Percentiles rank a stretch among this genome's conserved stretches.
Evolutionary conservation across 2,113 vertebrate species (phyloP).

Genomic region (Anarrhichthys ocellatus): DNA sequence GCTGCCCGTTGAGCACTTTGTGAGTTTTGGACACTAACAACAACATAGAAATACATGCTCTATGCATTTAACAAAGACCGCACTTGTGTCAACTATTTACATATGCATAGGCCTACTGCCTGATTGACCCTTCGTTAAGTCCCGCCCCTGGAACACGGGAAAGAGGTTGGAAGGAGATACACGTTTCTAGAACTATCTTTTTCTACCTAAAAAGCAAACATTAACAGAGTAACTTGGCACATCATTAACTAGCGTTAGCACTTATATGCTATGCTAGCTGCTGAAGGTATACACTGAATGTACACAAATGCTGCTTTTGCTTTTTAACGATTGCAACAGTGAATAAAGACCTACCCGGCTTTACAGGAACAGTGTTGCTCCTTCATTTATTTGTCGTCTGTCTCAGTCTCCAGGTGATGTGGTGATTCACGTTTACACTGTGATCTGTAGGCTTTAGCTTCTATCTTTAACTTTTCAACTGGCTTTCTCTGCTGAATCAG

Average conservation of each 20-base stretch:
- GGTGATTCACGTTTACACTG: not conserved
- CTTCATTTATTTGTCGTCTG: not conserved
- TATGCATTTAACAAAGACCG: not conserved
- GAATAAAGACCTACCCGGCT: not conserved
- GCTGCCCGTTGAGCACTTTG: not conserved
- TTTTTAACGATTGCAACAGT: not conserved
- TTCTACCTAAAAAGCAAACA: too few relatives aligned
- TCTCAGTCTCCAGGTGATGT: not conserved
- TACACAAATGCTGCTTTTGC: not conserved
- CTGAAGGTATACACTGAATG: not conserved
- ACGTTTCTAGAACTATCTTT: too few relatives aligned
- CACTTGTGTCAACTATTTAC: not conserved
- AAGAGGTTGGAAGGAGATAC: too few relatives aligned
- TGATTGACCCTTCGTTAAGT: not conserved
- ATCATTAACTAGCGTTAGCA: too few relatives aligned
- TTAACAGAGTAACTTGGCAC: too few relatives aligned
- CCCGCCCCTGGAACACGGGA: too few relatives aligned
- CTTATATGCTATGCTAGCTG: not conserved
- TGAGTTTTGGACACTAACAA: not conserved
- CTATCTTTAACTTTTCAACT: not conserved
- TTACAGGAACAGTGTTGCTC: too few relatives aligned
- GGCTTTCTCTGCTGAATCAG: not conserved
- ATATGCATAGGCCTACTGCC: not conserved
- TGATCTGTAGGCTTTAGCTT: not conserved
- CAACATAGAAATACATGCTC: slow-evolving; percentile 1